Base-by-base conservation (phyloP, 2,113 vertebrate species). In the Antechinus flavipes region DNA sequence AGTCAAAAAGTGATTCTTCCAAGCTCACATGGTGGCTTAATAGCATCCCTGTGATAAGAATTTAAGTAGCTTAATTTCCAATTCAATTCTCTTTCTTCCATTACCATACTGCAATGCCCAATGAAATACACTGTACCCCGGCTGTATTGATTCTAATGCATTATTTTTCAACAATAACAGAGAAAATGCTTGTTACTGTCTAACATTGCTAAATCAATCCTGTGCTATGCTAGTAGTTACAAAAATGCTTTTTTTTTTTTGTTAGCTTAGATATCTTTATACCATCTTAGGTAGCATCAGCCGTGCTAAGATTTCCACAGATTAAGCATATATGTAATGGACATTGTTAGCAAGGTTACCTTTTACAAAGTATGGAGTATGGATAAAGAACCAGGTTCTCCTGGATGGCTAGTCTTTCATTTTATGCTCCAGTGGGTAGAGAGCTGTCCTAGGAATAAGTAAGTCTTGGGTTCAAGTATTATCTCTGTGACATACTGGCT, bases 261-360 rank as follows among this genome's bases (percentile, higher is more conserved):
- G 90, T 96, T 95, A 96, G 27, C 93, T 55, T 84, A 0, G 0
- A 2, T 96, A 76, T 95, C 90, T 54, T 94, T 95, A 91, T 27
- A 93, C 25, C 0, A 25, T 91, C 56, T 91, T 61, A 93, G 94
- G 90, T 61, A 14, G 93, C 16, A 91, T 91, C 94, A 50, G 52
- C 68, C 35, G 56, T 58, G 93, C 94, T n/a, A 89, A 54, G 54
- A 56, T 94, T 96, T 91, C 27, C 42, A 91, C 30, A 68, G 61
- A 95, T 46, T 89, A 54, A 68, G 50, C 90, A 94, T 50, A 47
- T 25, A 92, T 95, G 61, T 91, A 92, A 93, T 35, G 76, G 26
- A 47, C 24, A 47, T 84, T 23, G 53, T 94, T 96, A 54, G 56
- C 90, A 30, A 54, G 90, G 56, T 94, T 96, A 91, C 3, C 0